Evolutionary conservation across 2,888 invertebrate species (phyloP).

Genomic region (Heliconius hortense): DNA sequence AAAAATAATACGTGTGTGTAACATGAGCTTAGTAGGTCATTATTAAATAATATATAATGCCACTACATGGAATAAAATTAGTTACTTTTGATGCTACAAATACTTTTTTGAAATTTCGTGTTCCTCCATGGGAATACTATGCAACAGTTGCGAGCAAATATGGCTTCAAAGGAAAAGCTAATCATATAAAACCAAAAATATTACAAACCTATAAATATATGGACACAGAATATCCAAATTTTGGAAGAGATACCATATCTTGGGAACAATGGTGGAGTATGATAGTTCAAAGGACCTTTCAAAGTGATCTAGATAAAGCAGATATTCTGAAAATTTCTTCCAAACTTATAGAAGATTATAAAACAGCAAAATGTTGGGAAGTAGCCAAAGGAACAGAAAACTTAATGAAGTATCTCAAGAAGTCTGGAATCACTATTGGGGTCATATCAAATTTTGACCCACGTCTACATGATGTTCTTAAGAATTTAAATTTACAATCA

Average conservation of each 20-base stretch:
- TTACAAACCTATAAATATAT: conserved; percentile 84
- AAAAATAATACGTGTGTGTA: no score
- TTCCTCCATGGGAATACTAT: conserved; percentile 88
- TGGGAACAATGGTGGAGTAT: conserved; percentile 93
- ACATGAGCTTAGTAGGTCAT: not conserved
- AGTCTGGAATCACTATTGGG: conserved; percentile 81
- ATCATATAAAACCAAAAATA: conserved; percentile 83
- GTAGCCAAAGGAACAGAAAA: conserved; percentile 83
- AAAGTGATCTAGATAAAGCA: conserved; percentile 67
- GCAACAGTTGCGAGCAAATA: conserved; percentile 85
- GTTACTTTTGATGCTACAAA: conserved; percentile 95
- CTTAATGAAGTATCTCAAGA: conserved; percentile 83
- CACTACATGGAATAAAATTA: conserved; percentile 78
- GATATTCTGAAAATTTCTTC: conserved; percentile 72
- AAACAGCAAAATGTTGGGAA: conserved; percentile 88
- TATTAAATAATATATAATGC: conserved; percentile 54
- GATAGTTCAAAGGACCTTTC: conserved; percentile 85
- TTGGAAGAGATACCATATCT: conserved; percentile 86
- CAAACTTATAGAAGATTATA: conserved; percentile 86
- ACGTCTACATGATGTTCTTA: conserved; percentile 86
- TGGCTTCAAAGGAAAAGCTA: conserved; percentile 83
- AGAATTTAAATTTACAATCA: conserved; percentile 84
- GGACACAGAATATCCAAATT: conserved; percentile 89
- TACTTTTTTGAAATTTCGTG: conserved; percentile 88
- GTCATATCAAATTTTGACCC: conserved; percentile 96